phyloP scores from a whole-genome alignment of 2,888 invertebrate species.

The Tachina grossa region DNA sequence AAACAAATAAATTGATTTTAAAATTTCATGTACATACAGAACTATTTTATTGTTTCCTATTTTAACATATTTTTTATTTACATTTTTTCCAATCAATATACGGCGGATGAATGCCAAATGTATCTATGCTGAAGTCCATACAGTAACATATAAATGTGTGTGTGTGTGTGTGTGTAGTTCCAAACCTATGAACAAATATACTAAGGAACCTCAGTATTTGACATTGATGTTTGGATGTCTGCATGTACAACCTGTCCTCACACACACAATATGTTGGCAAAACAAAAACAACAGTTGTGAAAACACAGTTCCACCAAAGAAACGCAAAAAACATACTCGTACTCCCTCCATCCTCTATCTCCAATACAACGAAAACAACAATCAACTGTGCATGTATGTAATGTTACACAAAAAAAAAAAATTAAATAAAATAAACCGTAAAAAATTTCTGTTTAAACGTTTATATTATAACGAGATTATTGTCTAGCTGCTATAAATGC shows the following conservation, averaged over 20 bases:
- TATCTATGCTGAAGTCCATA: neutral
- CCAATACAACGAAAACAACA: neutral
- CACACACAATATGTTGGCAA: conserved; percentile 60
- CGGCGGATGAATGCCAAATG: neutral
- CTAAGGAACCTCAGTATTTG: conserved; percentile 63
- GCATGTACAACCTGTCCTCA: conserved; percentile 23
- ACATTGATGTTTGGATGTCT: conserved; percentile 61
- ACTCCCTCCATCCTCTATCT: neutral
- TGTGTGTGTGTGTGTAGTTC: neutral
- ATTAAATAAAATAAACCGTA: neutral
- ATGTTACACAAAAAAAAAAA: conserved; percentile 15
- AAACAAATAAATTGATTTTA: conserved; percentile 57
- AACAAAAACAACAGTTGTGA: conserved; percentile 45
- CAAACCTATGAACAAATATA: conserved; percentile 42
- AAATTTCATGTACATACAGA: conserved; percentile 8
- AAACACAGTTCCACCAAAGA: conserved; percentile 26
- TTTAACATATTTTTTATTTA: conserved; percentile 2
- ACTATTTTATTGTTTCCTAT: conserved; percentile 26
- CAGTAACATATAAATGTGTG: neutral
- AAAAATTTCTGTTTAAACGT: conserved; percentile 14
- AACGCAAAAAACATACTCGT: neutral
- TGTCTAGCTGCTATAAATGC: conserved; percentile 26
- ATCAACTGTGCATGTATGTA: neutral
- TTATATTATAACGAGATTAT: conserved; percentile 49
- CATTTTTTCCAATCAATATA: conserved; percentile 23